Percentiles rank a stretch among this genome's conserved stretches.
These are phyloP conservation scores for Siphlonurus alternatus DNA, from an alignment of 2,888 invertebrate genomes.

Conservation along the genomic window DNA sequence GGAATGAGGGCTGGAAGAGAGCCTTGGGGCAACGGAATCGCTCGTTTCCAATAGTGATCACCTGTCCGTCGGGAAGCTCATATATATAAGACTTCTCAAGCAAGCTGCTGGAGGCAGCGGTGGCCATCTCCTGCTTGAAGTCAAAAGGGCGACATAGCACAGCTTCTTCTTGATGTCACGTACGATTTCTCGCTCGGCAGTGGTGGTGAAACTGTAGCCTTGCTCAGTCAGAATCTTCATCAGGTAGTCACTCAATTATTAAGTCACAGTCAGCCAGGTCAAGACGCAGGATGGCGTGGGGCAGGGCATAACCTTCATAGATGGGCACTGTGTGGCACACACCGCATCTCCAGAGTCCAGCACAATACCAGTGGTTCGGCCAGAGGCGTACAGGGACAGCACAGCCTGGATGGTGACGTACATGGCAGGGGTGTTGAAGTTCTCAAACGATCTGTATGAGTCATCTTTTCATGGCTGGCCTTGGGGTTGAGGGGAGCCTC, in stretches of 20 bases:
- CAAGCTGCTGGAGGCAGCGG: slow-evolving; percentile 77
- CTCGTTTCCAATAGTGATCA: too few relatives aligned
- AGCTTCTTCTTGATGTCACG: slow-evolving; percentile 91
- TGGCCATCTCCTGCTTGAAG: slow-evolving; percentile 92
- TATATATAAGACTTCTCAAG: slow-evolving; percentile 89
- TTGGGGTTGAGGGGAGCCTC: slow-evolving; percentile 89
- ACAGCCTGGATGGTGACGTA: slow-evolving; percentile 94
- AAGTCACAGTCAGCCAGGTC: slow-evolving; percentile 35
- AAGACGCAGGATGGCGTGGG: slow-evolving; percentile 30
- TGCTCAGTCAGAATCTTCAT: slow-evolving; percentile 36
- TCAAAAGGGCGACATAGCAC: slow-evolving; percentile 85
- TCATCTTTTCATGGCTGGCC: slow-evolving; percentile 93
- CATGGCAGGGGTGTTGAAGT: slow-evolving; percentile 84
- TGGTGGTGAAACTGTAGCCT: slow-evolving; percentile 38
- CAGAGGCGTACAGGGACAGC: slow-evolving; percentile 81
- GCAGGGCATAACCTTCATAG: slow-evolving; percentile 52
- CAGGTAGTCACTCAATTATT: slow-evolving; percentile 36
- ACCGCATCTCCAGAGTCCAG: slow-evolving; percentile 83
- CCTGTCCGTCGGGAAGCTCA: slow-evolving; percentile 80
- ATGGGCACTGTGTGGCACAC: slow-evolving; percentile 87
- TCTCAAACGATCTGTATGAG: slow-evolving; percentile 84
- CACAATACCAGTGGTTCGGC: slow-evolving; percentile 86
- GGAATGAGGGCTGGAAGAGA: slow-evolving; percentile 78
- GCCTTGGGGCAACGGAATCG: slow-evolving; percentile 79
- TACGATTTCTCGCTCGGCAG: slow-evolving; percentile 65